phyloP scores from a whole-genome alignment of 2,113 vertebrate species.

The Elgaria multicarinata region DNA sequence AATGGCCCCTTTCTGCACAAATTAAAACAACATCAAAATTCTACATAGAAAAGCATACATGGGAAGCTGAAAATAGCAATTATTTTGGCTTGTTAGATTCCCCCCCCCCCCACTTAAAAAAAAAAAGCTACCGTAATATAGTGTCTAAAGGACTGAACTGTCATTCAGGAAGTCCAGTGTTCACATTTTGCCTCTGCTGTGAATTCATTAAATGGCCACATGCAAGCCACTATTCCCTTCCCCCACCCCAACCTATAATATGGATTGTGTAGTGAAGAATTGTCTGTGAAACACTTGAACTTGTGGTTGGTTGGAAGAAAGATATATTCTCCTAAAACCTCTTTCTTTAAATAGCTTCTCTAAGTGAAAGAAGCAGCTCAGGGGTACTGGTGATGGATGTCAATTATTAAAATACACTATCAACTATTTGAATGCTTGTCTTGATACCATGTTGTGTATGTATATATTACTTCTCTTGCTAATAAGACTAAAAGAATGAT shows the following conservation, averaged over 20 bases:
- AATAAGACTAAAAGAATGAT: background rate
- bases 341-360: no score
- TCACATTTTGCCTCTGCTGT: background rate
- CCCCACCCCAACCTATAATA: background rate
- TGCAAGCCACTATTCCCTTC: background rate
- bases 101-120: background rate
- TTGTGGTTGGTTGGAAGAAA: no score
- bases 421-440: no score
- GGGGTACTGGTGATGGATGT: background rate
- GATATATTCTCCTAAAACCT: no score
- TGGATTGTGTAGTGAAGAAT: background rate
- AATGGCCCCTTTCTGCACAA: background rate
- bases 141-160: background rate
- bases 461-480: background rate
- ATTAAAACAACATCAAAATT: background rate
- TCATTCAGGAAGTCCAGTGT: background rate
- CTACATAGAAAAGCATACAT: background rate
- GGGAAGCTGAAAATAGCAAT: background rate
- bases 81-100: background rate
- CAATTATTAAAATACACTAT: background rate
- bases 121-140: background rate
- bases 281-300: background rate
- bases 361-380: background rate
- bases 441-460: no score
- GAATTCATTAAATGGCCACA: background rate